Evolutionary conservation across 2,797 vertebrate species (phyloP).

Genomic region (Eutrigla gurnardus): DNA sequence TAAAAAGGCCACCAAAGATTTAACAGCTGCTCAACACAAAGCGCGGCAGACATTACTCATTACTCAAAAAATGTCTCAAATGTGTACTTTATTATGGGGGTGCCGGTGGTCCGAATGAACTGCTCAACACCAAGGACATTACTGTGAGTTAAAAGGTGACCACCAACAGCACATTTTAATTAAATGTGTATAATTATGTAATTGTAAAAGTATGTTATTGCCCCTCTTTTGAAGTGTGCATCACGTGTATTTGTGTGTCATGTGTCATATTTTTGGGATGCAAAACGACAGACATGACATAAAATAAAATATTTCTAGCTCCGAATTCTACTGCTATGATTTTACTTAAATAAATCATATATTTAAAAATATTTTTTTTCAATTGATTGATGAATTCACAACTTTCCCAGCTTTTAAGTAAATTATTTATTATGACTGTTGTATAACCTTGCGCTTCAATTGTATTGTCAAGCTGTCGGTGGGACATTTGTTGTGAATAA

Average conservation of each 20-base stretch:
- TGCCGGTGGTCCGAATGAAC: background rate
- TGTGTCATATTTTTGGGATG: background rate
- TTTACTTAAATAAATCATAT: background rate
- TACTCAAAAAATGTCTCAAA: slow-evolving; percentile 32
- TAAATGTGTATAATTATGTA: background rate
- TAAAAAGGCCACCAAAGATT: slow-evolving; percentile 38
- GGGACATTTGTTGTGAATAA: background rate
- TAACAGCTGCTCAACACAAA: slow-evolving; percentile 25
- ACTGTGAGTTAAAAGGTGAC: slow-evolving; percentile 16
- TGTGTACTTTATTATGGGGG: background rate
- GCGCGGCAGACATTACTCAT: slow-evolving; percentile 7
- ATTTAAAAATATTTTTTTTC: background rate
- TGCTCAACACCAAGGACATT: slow-evolving; percentile 2
- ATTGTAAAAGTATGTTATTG: background rate
- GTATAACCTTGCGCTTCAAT: background rate
- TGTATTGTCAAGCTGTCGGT: background rate
- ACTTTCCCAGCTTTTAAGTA: background rate
- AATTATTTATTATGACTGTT: background rate
- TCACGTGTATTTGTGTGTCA: too few relatives aligned
- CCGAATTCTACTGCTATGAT: background rate
- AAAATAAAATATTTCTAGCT: background rate
- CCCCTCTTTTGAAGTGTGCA: too few relatives aligned
- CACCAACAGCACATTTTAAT: slow-evolving; percentile 10
- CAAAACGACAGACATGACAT: background rate
- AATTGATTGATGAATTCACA: background rate